Conservation (phyloP, 2,888 invertebrate genomes). For the Lumbricus terrestris region DNA sequence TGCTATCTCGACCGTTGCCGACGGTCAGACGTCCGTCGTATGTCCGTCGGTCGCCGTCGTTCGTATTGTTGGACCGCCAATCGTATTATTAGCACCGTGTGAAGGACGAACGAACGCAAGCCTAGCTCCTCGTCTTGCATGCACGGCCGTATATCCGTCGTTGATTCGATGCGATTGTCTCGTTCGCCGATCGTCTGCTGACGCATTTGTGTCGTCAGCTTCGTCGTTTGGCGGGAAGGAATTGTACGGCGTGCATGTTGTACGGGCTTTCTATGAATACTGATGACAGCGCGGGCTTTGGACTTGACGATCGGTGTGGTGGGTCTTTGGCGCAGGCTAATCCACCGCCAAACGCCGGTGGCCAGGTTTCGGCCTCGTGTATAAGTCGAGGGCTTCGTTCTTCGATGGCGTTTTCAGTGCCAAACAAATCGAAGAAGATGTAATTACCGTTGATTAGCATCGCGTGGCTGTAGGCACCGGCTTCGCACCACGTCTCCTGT, state of each 20-base stretch:
- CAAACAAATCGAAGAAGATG: background rate
- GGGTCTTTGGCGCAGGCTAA: too few species aligned
- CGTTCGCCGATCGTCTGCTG: background rate
- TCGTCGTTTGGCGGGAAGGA: background rate
- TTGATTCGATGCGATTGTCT: background rate
- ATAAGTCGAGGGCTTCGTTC: background rate
- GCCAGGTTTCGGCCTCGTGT: background rate
- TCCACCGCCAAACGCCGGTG: background rate
- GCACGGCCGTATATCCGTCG: background rate
- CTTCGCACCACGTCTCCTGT: background rate
- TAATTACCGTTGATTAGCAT: background rate
- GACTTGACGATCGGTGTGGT: background rate
- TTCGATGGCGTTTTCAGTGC: background rate
- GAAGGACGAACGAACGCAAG: background rate
- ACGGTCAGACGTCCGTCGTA: background rate
- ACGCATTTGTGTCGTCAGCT: background rate
- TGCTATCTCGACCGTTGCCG: background rate
- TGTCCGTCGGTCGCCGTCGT: background rate
- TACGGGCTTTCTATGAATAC: background rate
- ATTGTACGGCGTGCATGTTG: too few species aligned
- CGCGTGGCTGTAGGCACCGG: background rate
- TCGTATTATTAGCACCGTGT: background rate
- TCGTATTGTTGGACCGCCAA: too few species aligned
- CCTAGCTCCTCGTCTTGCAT: too few species aligned
- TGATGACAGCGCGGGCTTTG: background rate